Evolutionary conservation across 2,113 vertebrate genomes (phyloP).

Genomic region (Oryzias javanicus): DNA sequence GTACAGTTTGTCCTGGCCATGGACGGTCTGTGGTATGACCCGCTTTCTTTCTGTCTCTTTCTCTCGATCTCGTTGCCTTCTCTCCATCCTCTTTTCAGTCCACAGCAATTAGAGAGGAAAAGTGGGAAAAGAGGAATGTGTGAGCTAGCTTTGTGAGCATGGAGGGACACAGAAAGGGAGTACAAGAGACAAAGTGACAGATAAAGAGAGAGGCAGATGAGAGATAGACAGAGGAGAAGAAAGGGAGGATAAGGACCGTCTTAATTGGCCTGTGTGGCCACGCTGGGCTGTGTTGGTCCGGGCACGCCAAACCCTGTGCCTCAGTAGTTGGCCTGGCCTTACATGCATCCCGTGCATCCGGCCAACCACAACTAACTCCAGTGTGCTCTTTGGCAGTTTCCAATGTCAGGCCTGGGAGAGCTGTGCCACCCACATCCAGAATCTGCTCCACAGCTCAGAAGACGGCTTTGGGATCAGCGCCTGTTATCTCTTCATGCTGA

Average conservation of each 20-base stretch:
- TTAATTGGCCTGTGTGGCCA: conserved; percentile 74
- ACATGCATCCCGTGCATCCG: conserved; percentile 78
- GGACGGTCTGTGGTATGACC: conserved; percentile 65
- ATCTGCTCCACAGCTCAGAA: conserved; percentile 58
- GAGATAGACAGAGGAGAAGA: conserved; percentile 61
- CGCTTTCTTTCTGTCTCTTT: conserved; percentile 68
- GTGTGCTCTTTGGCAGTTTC: conserved; percentile 76
- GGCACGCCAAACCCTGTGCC: conserved; percentile 72
- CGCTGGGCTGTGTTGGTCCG: conserved; percentile 64
- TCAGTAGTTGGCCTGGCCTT: conserved; percentile 75
- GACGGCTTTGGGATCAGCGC: conserved; percentile 46
- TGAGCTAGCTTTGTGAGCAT: conserved; percentile 73
- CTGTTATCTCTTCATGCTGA: conserved; percentile 47
- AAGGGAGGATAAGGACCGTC: conserved; percentile 60
- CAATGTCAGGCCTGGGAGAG: conserved; percentile 73
- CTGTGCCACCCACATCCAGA: conserved; percentile 72
- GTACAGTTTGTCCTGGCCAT: conserved; percentile 68
- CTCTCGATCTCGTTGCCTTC: conserved; percentile 67
- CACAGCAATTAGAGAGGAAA: conserved; percentile 79
- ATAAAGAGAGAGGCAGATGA: conserved; percentile 56
- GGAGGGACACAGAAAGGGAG: conserved; percentile 53
- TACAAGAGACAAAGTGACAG: conserved; percentile 60
- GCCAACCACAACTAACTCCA: conserved; percentile 80
- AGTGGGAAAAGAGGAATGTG: conserved; percentile 74
- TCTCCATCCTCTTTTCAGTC: conserved; percentile 72